These are phyloP conservation scores for Diadegma fenestrale DNA, from an alignment of 2,888 invertebrate genomes.

Conservation along the genomic window DNA sequence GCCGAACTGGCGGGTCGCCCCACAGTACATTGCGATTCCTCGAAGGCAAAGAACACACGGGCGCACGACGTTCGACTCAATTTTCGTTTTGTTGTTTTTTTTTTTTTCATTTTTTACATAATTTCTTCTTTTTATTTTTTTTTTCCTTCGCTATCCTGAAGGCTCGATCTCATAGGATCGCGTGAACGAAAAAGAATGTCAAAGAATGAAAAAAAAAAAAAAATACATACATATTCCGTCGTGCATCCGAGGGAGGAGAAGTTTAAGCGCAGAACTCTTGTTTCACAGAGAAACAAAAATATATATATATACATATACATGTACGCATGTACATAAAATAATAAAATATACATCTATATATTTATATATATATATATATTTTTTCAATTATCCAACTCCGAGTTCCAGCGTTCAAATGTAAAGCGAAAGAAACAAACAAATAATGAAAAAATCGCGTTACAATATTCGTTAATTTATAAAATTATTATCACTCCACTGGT, in stretches of 20 bases:
- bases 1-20: slow-evolving; percentile 78
- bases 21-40: slow-evolving; percentile 81
- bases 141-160: slow-evolving; percentile 18
- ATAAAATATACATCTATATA: slow-evolving; percentile 7
- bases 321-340: background rate
- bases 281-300: slow-evolving; percentile 6
- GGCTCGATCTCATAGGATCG: slow-evolving; percentile 57
- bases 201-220: slow-evolving; percentile 38
- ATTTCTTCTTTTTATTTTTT: slow-evolving; percentile 31
- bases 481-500: slow-evolving; percentile 82
- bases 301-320: slow-evolving; percentile 1
- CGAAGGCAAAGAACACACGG: slow-evolving; percentile 75
- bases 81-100: slow-evolving; percentile 25
- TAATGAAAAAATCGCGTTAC: slow-evolving; percentile 57
- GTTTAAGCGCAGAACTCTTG: slow-evolving; percentile 41
- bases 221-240: slow-evolving; percentile 26
- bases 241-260: slow-evolving; percentile 48
- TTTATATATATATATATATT: slow-evolving; percentile 11
- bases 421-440: slow-evolving; percentile 70
- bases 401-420: slow-evolving; percentile 52
- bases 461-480: slow-evolving; percentile 76
- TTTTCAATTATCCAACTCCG: slow-evolving; percentile 33
- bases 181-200: slow-evolving; percentile 42
- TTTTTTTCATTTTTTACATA: slow-evolving; percentile 20
- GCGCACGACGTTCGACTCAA: slow-evolving; percentile 61